Conservation (phyloP, 2,113 vertebrate species). For the Sebastes fasciatus region DNA sequence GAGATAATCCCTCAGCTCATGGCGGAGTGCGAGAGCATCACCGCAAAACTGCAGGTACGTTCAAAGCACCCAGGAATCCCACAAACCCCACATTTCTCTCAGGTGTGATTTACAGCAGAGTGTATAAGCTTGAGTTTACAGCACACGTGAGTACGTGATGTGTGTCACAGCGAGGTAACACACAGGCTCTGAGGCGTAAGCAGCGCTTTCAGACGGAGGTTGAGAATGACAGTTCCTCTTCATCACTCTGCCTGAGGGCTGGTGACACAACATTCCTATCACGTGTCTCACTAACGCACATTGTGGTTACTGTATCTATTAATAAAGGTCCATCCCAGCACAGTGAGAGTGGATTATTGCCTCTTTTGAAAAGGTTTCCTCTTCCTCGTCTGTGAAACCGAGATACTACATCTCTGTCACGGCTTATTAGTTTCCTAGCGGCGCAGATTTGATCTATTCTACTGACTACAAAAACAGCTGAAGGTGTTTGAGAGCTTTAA, state of each 20-base stretch:
- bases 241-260: conserved; percentile 48
- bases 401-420: conserved; percentile 38
- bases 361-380: conserved; percentile 54
- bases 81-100: not conserved
- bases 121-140: not conserved
- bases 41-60: conserved; percentile 91
- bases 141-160: conserved; percentile 9
- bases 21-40: conserved; percentile 92
- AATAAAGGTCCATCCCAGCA: conserved; percentile 46
- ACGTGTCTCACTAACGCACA: conserved; percentile 49
- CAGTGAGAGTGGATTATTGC: conserved; percentile 36
- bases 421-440: conserved; percentile 41
- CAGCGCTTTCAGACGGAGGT: conserved; percentile 43
- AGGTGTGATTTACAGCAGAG: conserved; percentile 20
- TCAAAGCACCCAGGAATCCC: conserved; percentile 18
- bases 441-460: conserved; percentile 27
- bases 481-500: conserved; percentile 23
- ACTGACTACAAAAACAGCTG: conserved; percentile 18
- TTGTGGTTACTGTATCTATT: conserved; percentile 48
- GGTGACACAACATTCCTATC: conserved; percentile 56
- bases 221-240: conserved; percentile 47
- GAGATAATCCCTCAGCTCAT: conserved; percentile 96
- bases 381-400: conserved; percentile 7
- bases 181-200: conserved; percentile 31
- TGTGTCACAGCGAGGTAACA: conserved; percentile 28